Percentiles rank a stretch among this genome's conserved stretches.
Conservation (phyloP, 2,888 invertebrate species). For the Cheilosia pagana region DNA sequence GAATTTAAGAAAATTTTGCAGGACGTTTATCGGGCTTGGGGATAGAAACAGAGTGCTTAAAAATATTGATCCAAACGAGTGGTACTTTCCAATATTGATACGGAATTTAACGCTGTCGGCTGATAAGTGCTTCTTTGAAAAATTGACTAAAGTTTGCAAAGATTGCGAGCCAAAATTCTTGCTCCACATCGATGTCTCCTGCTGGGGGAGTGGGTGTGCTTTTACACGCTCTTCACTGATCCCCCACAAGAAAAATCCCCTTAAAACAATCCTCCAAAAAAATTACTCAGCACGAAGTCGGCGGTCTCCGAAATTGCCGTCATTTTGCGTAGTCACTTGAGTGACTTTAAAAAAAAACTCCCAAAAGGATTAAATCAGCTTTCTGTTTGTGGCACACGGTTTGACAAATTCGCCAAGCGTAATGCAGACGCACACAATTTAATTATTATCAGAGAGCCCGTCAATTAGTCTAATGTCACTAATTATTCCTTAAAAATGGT, state of each 20-base stretch:
- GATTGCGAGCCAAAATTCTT: no score
- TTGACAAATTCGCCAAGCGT: conserved; percentile 8
- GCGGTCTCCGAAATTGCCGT: not conserved
- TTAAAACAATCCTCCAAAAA: not conserved
- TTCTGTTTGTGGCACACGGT: not conserved
- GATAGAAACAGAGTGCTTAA: no score
- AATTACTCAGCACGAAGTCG: not conserved
- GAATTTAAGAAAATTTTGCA: no score
- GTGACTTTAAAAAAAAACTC: not conserved
- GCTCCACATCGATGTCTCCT: no score
- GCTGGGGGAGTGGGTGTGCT: no score
- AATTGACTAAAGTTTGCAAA: no score
- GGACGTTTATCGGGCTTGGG: no score
- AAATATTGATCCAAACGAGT: no score
- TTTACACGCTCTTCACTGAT: not conserved
- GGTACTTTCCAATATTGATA: no score
- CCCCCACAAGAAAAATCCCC: not conserved
- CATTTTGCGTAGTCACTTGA: not conserved
- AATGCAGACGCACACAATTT: conserved; percentile 38
- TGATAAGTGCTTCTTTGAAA: no score
- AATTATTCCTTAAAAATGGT: conserved; percentile 9
- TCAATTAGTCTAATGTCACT: conserved; percentile 32
- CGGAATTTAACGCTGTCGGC: no score
- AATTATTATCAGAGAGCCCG: conserved; percentile 31
- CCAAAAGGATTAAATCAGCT: conserved; percentile 20